A percentile compares a stretch with the other conserved stretches of the same genome.
Evolutionary conservation across 2,888 invertebrate genomes (phyloP).

Genomic region (Lomographa bimaculata): DNA sequence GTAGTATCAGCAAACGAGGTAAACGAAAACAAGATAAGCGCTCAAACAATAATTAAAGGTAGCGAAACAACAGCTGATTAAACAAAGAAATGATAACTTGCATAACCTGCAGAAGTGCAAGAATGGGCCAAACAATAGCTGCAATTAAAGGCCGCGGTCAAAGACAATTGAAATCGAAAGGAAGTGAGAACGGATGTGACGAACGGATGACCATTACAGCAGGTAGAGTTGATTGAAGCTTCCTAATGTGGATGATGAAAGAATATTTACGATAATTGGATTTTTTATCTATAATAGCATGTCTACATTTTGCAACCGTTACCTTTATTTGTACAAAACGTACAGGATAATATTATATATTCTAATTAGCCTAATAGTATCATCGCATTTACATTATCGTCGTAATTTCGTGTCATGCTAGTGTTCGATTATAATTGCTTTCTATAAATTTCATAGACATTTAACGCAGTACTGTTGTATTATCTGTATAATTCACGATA

Average conservation of each 20-base stretch:
- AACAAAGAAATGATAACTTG: slow-evolving; percentile 26
- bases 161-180: slow-evolving; percentile 80
- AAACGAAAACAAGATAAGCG: slow-evolving; percentile 11
- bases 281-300: neutral
- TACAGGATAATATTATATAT: too few relatives aligned
- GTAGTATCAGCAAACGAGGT: neutral
- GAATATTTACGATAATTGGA: slow-evolving; percentile 8
- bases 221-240: slow-evolving; percentile 43
- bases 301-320: neutral
- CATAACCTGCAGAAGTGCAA: slow-evolving; percentile 38
- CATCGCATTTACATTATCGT: too few relatives aligned
- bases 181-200: slow-evolving; percentile 68
- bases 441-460: too few relatives aligned
- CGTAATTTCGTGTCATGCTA: too few relatives aligned
- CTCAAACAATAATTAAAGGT: slow-evolving; percentile 12
- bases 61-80: slow-evolving; percentile 18
- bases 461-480: too few relatives aligned
- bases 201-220: slow-evolving; percentile 35
- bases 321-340: too few relatives aligned
- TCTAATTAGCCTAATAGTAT: too few relatives aligned
- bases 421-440: too few relatives aligned
- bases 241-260: slow-evolving; percentile 37
- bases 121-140: slow-evolving; percentile 50
- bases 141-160: slow-evolving; percentile 73
- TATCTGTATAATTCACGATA: too few relatives aligned